Base-by-base conservation (phyloP, 2,113 vertebrate species). In the Forbesichthys agassizii region DNA sequence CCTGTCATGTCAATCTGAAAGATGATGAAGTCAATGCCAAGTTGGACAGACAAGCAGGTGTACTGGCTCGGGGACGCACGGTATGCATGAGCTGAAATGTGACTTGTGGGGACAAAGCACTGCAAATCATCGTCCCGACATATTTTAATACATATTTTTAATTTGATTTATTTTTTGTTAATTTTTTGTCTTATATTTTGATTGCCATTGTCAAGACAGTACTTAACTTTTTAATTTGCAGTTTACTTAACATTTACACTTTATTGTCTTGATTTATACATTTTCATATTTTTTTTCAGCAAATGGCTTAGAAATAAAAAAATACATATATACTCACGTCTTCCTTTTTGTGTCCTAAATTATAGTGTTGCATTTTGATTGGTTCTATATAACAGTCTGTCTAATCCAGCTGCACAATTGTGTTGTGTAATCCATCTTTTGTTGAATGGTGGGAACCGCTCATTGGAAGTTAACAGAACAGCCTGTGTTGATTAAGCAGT, bases 231-330 rank as follows among this genome's bases (percentile, higher is more conserved):
- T 61, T 61, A 14, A 33, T 61, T 61, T 68, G 66, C 61, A 58
- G 73, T 16, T 78, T 33, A 53, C 64, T 84, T 86, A 84, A 83
- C 88, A 73, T 64, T 75, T 60, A 73, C 18, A 68, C 66, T 1
- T 93, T 93, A 90, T 83, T 73, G 87, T 90, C 75, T 93, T 73
- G 80, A 86, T 82, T 92, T 91, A 62, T 92, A 87, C 61, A 76
- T 87, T 77, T 80, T 74, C 74, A 76, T 77, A 64, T 2, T 71
- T 11, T 90, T 90, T 94, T 94, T 90, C 91, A 95, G 91, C 90
- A 62, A 93, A 94, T 94, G 94, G 92, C 93, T 94, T 94, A 93
- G 92, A 93, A 95, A 95, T 95, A 96, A 96, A 95, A 94, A 61
- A 8, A 61, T 60, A 60, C 27, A 61, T 18, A 57, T 27, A 47